Percentiles rank a stretch among this genome's conserved stretches.
Evolutionary conservation across 1,140 invertebrate species (phyloP).

Genomic region (Rhizoglyphus robini): DNA sequence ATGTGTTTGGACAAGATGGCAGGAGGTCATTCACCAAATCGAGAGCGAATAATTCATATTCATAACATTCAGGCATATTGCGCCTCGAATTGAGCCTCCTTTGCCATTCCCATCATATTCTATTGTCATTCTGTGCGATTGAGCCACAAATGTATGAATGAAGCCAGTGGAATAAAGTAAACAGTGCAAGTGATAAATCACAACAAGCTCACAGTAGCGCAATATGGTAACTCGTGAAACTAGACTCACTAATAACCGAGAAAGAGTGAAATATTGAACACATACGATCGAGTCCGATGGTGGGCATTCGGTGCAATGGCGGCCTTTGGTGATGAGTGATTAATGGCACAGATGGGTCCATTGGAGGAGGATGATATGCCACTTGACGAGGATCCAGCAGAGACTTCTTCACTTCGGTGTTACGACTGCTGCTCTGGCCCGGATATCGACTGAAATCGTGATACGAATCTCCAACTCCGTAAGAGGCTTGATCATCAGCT

Average conservation of each 20-base stretch:
- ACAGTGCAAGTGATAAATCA: slow-evolving; percentile 11
- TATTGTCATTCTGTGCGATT: slow-evolving; percentile 6
- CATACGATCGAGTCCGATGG: slow-evolving; percentile 6
- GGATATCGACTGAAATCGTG: no score
- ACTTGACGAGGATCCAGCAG: neutral
- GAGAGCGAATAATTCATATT: slow-evolving; percentile 2
- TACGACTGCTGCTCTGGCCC: no score
- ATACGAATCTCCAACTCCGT: no score
- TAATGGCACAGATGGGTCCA: neutral
- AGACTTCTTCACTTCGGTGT: neutral
- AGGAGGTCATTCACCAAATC: slow-evolving; percentile 6
- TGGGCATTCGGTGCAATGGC: neutral
- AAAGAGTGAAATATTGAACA: neutral
- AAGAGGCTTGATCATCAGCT: no score
- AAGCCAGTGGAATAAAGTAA: neutral
- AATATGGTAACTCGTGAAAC: neutral
- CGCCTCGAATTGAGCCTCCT: neutral
- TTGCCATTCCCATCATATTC: slow-evolving; percentile 3
- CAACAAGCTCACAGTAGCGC: neutral
- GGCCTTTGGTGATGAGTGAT: neutral
- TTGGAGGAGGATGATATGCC: neutral
- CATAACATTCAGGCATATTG: neutral
- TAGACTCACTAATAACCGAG: neutral
- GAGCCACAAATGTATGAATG: neutral
- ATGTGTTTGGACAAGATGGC: neutral